Conservation (phyloP, 2,888 invertebrate genomes). For the Agriopis aurantiaria region DNA sequence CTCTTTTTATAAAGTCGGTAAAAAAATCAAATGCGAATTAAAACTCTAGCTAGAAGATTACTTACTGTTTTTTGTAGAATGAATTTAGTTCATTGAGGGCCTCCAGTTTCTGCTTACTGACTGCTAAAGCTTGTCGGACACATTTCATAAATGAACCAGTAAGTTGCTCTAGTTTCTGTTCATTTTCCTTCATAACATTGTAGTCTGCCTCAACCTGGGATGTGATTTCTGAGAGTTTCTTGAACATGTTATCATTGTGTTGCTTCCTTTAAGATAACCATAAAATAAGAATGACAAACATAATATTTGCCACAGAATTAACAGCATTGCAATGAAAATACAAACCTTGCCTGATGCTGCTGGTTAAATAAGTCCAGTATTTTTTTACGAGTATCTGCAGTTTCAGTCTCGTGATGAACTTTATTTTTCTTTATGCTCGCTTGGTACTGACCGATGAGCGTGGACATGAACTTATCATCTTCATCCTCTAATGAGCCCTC, state of each 20-base stretch:
- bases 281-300: neutral
- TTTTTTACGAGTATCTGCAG: constrained; percentile 67
- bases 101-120: constrained; percentile 70
- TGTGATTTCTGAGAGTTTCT: constrained; percentile 64
- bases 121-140: constrained; percentile 69
- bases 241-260: constrained; percentile 27
- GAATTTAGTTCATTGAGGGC: constrained; percentile 66
- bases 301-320: neutral
- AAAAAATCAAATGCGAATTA: too few species aligned
- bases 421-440: constrained; percentile 59
- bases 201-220: constrained; percentile 68
- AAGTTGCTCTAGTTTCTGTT: constrained; percentile 73
- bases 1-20: too few species aligned
- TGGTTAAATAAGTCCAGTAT: constrained; percentile 66
- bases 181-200: constrained; percentile 72
- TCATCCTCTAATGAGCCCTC: neutral
- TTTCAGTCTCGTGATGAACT: neutral
- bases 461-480: neutral
- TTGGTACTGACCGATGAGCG: constrained; percentile 56
- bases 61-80: constrained; percentile 71
- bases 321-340: constrained; percentile 35
- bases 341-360: constrained; percentile 68
- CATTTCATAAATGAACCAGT: constrained; percentile 69
- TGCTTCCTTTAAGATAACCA: constrained; percentile 7
- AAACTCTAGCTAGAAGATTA: constrained; percentile 35